Evolutionary conservation across 2,888 invertebrate genomes (phyloP).

Genomic region (Gerris lacustris): DNA sequence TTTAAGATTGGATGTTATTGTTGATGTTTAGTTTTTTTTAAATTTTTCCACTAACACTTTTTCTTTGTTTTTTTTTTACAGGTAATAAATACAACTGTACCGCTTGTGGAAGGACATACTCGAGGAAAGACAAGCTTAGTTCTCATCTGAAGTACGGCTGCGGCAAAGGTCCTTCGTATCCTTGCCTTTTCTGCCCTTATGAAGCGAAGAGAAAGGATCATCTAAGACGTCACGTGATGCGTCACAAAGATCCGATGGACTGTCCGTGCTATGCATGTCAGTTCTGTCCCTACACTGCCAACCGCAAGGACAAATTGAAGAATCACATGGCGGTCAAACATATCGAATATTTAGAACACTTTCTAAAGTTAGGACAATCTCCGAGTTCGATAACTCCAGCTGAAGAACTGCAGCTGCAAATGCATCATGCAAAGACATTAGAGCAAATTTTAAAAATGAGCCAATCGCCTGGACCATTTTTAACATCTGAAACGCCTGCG

Average conservation of each 20-base stretch:
- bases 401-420: background rate
- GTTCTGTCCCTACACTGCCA: background rate
- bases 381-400: background rate
- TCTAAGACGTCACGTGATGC: slow-evolving; percentile 16
- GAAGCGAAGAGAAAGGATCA: slow-evolving; percentile 27
- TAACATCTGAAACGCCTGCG: background rate
- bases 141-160: slow-evolving; percentile 26
- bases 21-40: too few relatives aligned
- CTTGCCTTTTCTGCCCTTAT: slow-evolving; percentile 25
- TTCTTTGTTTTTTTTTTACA: slow-evolving; percentile 10
- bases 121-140: slow-evolving; percentile 20
- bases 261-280: background rate
- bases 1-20: too few relatives aligned
- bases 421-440: background rate
- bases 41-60: background rate
- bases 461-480: background rate
- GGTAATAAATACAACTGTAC: background rate
- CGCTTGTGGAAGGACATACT: slow-evolving; percentile 21
- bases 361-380: background rate
- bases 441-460: too few relatives aligned
- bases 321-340: background rate
- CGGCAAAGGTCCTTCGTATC: slow-evolving; percentile 29
- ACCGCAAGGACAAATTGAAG: background rate
- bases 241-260: background rate
- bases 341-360: background rate